Percentiles rank a stretch among this genome's conserved stretches.
These are phyloP conservation scores for Euura saliciscinereae DNA, from an alignment of 1,140 invertebrate genomes.

Conservation along the genomic window DNA sequence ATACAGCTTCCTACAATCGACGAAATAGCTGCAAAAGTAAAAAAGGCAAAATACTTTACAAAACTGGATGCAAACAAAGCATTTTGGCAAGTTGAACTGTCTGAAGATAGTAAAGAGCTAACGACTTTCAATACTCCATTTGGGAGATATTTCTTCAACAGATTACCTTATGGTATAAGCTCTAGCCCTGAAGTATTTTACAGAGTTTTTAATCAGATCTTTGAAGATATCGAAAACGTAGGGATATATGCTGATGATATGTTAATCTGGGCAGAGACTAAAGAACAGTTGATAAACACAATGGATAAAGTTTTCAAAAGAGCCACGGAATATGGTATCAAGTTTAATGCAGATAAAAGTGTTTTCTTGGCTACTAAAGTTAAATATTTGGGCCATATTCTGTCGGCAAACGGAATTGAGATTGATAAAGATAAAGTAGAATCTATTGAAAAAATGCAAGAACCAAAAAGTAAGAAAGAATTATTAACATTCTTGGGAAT, in stretches of 20 bases:
- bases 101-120: slow-evolving; percentile 30
- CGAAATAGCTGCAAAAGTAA: slow-evolving; percentile 42
- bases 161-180: slow-evolving; percentile 43
- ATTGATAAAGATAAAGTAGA: slow-evolving; percentile 40
- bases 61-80: slow-evolving; percentile 41
- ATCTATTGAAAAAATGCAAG: slow-evolving; percentile 35
- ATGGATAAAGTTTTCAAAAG: slow-evolving; percentile 39
- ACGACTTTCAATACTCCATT: slow-evolving; percentile 38
- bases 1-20: slow-evolving; percentile 53
- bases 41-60: slow-evolving; percentile 32
- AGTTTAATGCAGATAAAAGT: slow-evolving; percentile 45
- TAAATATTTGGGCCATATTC: slow-evolving; percentile 50
- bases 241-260: slow-evolving; percentile 48
- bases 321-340: slow-evolving; percentile 35
- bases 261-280: slow-evolving; percentile 35
- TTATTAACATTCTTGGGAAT: slow-evolving; percentile 38
- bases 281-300: slow-evolving; percentile 36
- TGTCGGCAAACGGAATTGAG: slow-evolving; percentile 46
- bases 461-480: slow-evolving; percentile 27
- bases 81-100: slow-evolving; percentile 47
- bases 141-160: slow-evolving; percentile 31
- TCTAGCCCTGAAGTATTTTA: slow-evolving; percentile 48
- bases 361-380: slow-evolving; percentile 36
- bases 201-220: slow-evolving; percentile 31
- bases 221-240: slow-evolving; percentile 42